Evolutionary conservation across 2,888 invertebrate species (phyloP).

Genomic region (Coenonympha glycerion): DNA sequence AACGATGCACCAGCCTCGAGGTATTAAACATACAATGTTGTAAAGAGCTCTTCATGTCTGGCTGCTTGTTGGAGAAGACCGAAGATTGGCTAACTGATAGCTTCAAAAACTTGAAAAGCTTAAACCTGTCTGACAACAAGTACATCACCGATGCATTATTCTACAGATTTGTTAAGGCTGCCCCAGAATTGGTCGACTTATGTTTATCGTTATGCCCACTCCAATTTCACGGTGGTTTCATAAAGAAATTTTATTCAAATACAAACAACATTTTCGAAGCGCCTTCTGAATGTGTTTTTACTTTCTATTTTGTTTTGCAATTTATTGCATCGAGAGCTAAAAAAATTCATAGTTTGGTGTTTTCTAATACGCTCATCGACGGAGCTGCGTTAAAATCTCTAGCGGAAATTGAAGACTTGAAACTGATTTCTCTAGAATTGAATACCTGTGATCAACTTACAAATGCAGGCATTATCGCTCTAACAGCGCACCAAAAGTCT

Average conservation of each 20-base stretch:
- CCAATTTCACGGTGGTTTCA: slow-evolving; percentile 81
- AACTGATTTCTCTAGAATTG: slow-evolving; percentile 70
- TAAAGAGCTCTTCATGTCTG: slow-evolving; percentile 84
- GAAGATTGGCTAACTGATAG: slow-evolving; percentile 68
- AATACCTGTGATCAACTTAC: slow-evolving; percentile 79
- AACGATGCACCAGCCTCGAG: slow-evolving; percentile 74
- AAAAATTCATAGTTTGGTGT: slow-evolving; percentile 76
- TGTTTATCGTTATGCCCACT: slow-evolving; percentile 81
- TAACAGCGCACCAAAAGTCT: slow-evolving; percentile 73
- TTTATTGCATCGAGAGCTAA: slow-evolving; percentile 72
- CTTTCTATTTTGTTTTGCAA: slow-evolving; percentile 79
- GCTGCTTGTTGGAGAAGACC: slow-evolving; percentile 78
- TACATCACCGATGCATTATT: slow-evolving; percentile 85
- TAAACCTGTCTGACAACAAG: slow-evolving; percentile 80
- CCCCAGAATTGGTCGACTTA: slow-evolving; percentile 76
- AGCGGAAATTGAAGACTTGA: slow-evolving; percentile 67
- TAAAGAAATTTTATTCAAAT: slow-evolving; percentile 80
- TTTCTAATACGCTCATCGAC: slow-evolving; percentile 82
- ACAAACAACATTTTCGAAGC: slow-evolving; percentile 47
- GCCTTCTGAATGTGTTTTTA: slow-evolving; percentile 82
- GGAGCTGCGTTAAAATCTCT: slow-evolving; percentile 76
- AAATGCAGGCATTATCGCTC: slow-evolving; percentile 71
- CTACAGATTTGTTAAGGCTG: slow-evolving; percentile 77
- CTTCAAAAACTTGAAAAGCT: slow-evolving; percentile 70
- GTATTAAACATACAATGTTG: slow-evolving; percentile 78